phyloP scores from a whole-genome alignment of 2,113 vertebrate species.

The Spilogale gracilis region DNA sequence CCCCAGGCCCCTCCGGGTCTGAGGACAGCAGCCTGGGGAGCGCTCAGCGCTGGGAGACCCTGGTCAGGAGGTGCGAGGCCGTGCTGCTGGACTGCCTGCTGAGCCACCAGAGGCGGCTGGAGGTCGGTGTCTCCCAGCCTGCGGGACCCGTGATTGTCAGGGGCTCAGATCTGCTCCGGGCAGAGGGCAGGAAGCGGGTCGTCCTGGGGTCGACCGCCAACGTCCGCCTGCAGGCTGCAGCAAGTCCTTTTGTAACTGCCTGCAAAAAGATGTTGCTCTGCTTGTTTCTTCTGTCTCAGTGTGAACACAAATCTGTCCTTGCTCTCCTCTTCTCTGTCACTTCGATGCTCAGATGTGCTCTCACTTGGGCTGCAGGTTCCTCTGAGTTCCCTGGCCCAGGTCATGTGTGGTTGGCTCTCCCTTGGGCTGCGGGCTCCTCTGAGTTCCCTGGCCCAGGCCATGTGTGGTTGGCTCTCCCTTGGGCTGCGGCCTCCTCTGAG shows the following conservation, averaged over 20 bases:
- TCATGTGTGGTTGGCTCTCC: background rate
- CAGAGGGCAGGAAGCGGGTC: background rate
- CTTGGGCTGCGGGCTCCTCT: accelerated
- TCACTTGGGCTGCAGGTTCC: accelerated
- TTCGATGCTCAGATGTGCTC: background rate
- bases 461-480: background rate
- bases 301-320: background rate
- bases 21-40: slow-evolving; percentile 84
- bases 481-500: accelerated
- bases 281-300: background rate
- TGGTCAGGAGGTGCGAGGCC: slow-evolving; percentile 91
- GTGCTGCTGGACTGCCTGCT: slow-evolving; percentile 91
- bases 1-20: slow-evolving; percentile 85
- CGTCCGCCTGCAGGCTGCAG: background rate
- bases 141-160: background rate
- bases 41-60: slow-evolving; percentile 88
- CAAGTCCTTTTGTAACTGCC: background rate
- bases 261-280: background rate
- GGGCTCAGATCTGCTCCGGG: background rate
- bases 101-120: slow-evolving; percentile 87
- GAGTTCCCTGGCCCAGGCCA: background rate
- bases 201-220: background rate
- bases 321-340: background rate
- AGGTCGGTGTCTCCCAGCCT: slow-evolving; percentile 86
- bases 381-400: background rate